These are phyloP conservation scores for Gryllus longicercus DNA, from an alignment of 2,888 invertebrate species.

Conservation along the genomic window DNA sequence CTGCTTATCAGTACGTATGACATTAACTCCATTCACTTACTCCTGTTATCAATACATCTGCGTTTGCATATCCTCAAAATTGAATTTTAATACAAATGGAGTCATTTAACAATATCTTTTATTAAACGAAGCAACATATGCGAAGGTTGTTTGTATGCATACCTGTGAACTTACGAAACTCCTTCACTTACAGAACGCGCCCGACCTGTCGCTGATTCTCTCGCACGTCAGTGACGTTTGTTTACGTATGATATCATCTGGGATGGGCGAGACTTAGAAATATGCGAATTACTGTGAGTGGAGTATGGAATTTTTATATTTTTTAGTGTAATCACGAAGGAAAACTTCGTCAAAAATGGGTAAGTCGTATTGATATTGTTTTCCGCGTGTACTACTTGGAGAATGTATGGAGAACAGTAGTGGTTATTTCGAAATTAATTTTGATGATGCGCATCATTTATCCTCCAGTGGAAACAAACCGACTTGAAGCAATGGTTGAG, in stretches of 20 bases:
- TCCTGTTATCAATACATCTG: background rate
- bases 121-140: too few species aligned
- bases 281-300: slow-evolving; percentile 21
- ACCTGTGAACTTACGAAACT: background rate
- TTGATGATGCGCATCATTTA: slow-evolving; percentile 31
- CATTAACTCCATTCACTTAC: too few species aligned
- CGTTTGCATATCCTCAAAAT: background rate
- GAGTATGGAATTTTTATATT: background rate
- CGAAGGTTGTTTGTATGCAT: background rate
- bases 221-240: slow-evolving; percentile 26
- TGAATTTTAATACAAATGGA: background rate
- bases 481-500: slow-evolving; percentile 79
- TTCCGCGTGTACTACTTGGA: background rate
- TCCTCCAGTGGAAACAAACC: slow-evolving; percentile 40
- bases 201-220: background rate
- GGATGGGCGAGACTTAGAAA: slow-evolving; percentile 33
- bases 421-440: background rate
- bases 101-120: too few species aligned
- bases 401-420: slow-evolving; percentile 18
- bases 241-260: slow-evolving; percentile 38
- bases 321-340: background rate
- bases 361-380: slow-evolving; percentile 19
- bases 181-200: background rate
- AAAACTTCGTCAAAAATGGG: slow-evolving; percentile 4
- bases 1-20: too few species aligned